phyloP scores from a whole-genome alignment of 2,888 invertebrate species.

The Xanthostigma xanthostigma region DNA sequence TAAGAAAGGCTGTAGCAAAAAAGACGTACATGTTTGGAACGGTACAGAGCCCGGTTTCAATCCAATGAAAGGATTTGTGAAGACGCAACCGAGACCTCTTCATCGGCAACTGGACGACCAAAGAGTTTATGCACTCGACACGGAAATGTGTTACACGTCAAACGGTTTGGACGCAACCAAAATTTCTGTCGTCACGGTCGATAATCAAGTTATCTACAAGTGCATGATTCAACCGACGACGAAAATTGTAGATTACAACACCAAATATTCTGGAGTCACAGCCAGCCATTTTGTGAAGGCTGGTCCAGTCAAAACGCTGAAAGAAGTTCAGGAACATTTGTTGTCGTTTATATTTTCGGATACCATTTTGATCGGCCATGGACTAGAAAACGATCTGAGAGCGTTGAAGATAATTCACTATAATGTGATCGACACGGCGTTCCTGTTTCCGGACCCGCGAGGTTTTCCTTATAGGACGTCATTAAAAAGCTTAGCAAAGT shows the following conservation, averaged over 20 bases:
- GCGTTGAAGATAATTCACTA: conserved; percentile 44
- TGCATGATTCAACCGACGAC: conserved; percentile 40
- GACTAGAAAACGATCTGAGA: conserved; percentile 51
- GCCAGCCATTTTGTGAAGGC: conserved; percentile 30
- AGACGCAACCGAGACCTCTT: conserved; percentile 29
- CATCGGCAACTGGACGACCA: conserved; percentile 30
- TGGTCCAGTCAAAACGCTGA: conserved; percentile 25
- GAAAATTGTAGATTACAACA: conserved; percentile 50
- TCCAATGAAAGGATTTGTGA: conserved; percentile 51
- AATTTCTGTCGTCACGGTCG: conserved; percentile 64
- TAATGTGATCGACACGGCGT: conserved; percentile 47
- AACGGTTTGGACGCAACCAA: conserved; percentile 75
- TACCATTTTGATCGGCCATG: conserved; percentile 54
- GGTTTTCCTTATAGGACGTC: conserved; percentile 45
- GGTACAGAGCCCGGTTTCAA: conserved; percentile 55
- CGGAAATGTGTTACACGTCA: conserved; percentile 93
- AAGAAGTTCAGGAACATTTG: conserved; percentile 40
- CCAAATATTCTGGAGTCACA: conserved; percentile 51
- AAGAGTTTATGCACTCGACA: conserved; percentile 73
- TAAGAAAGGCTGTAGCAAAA: conserved; percentile 47
- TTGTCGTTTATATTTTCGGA: conserved; percentile 35
- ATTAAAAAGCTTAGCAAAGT: conserved; percentile 38
- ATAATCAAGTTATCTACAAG: conserved; percentile 37
- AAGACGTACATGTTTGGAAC: conserved; percentile 61
- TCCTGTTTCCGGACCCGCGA: conserved; percentile 43